These are phyloP conservation scores for Synergus japonicus DNA, from an alignment of 2,888 invertebrate genomes.

Conservation along the genomic window DNA sequence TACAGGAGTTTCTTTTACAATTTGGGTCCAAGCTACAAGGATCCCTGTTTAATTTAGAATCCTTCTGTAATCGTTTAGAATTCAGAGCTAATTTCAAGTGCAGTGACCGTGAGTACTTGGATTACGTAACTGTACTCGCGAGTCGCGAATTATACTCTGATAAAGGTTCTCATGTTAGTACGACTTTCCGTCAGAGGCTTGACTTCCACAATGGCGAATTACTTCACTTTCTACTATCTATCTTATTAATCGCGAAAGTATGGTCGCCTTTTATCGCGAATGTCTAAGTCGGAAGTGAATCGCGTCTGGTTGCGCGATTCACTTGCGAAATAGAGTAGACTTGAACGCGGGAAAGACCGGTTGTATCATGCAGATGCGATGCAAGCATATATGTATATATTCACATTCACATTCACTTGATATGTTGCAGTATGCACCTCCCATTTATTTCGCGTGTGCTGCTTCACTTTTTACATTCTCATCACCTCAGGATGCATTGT, in stretches of 20 bases:
- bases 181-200: slow-evolving; percentile 35
- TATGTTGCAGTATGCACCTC: background rate
- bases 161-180: slow-evolving; percentile 28
- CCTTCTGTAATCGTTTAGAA: too few relatives aligned
- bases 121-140: slow-evolving; percentile 31
- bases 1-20: too few relatives aligned
- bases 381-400: background rate
- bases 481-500: slow-evolving; percentile 7
- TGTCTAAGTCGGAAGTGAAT: slow-evolving; percentile 72
- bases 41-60: too few relatives aligned
- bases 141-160: background rate
- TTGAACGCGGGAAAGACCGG: slow-evolving; percentile 53
- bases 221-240: slow-evolving; percentile 69
- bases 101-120: slow-evolving; percentile 26
- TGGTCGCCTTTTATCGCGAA: slow-evolving; percentile 58
- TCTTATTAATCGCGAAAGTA: slow-evolving; percentile 71
- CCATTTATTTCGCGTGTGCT: background rate
- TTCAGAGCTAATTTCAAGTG: slow-evolving; percentile 22
- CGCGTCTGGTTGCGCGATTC: slow-evolving; percentile 49
- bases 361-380: slow-evolving; percentile 40
- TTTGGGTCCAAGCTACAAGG: too few relatives aligned
- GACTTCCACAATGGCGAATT: slow-evolving; percentile 63
- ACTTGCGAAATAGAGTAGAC: slow-evolving; percentile 48
- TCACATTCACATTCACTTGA: too few relatives aligned
- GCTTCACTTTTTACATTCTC: background rate